Conservation (phyloP, 37 sponge, comb jelly and placozoan genomes). For the Cliona cf. orientalis region DNA sequence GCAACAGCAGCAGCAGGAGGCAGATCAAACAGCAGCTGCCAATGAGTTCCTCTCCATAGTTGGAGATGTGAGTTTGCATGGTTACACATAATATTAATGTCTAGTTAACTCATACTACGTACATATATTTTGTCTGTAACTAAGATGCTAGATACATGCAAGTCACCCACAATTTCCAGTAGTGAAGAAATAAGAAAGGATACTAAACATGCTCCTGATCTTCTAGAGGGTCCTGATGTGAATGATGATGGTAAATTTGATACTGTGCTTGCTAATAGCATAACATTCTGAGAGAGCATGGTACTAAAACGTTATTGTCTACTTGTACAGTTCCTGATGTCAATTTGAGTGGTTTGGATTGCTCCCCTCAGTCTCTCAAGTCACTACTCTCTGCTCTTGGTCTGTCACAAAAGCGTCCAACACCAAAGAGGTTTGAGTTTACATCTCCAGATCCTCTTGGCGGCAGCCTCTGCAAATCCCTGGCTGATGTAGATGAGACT, state of each 20-base stretch:
- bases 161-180: background rate
- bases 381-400: slow-evolving; percentile 62
- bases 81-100: background rate
- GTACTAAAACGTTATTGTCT: background rate
- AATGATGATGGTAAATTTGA: slow-evolving; percentile 33
- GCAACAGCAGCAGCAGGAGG: slow-evolving; percentile 18
- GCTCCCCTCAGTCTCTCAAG: slow-evolving; percentile 20
- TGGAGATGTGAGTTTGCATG: slow-evolving; percentile 32
- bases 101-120: background rate
- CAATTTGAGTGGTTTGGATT: slow-evolving; percentile 31
- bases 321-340: slow-evolving; percentile 51
- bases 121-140: background rate
- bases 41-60: slow-evolving; percentile 39
- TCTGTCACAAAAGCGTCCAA: slow-evolving; percentile 36
- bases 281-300: background rate
- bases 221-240: slow-evolving; percentile 61
- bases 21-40: slow-evolving; percentile 31
- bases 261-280: background rate
- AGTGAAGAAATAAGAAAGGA: slow-evolving; percentile 1
- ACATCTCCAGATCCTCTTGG: slow-evolving; percentile 48
- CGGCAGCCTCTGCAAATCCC: slow-evolving; percentile 1
- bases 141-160: slow-evolving; percentile 27
- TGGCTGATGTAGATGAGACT: background rate
- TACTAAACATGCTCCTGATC: slow-evolving; percentile 60
- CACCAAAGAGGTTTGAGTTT: slow-evolving; percentile 28